Base-by-base conservation (phyloP, 1,140 invertebrate genomes). In the Diorhabda carinulata region DNA sequence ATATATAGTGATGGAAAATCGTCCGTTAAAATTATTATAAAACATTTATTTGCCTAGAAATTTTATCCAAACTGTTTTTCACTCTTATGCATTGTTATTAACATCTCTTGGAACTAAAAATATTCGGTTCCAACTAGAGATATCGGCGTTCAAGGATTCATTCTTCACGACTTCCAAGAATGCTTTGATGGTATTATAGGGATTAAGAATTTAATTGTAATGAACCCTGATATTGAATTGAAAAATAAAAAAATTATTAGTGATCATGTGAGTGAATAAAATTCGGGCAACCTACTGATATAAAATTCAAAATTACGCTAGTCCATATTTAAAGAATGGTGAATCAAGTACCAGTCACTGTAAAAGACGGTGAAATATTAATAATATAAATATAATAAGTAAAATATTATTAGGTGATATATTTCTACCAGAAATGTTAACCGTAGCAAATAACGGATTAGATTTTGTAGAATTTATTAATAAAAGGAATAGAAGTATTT, bases 401-500 rank as follows among this genome's bases (percentile, higher is more conserved):
- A 25, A 58, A n/a, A 25, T 9, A 7, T 7, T 25, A 5, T 10
- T 58, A 4, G 40, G 40, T 58, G 40, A 58, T n/a, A 58, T 58
- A 10, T 25, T 25, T 25, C 25, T 25, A 25, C 25, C 25, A 25
- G 25, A 25, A 25, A 25, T 25, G 25, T 25, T 25, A 25, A 25
- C 25, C 25, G 25, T 25, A 25, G 25, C 25, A 25, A 25, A 58
- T 58, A 10, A n/a, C 6, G 52, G 52, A 7, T 56, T 7, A 7
- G 52, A 6, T n/a, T 56, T n/a, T 6, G 43, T 61, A 5, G 60
- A 61, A 61, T 42, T 61, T 42, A 25, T 42, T 42, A 61, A 61
- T 42, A 25, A 25, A 8, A 61, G 25, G 25, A 61, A 61, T 25
- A 41, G 2, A 61, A 61, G 5, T 4, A 42, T 61, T 4, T 61